These are phyloP conservation scores for Chlorodrepanis virens DNA, from an alignment of 2,113 vertebrate species.

Conservation along the genomic window DNA sequence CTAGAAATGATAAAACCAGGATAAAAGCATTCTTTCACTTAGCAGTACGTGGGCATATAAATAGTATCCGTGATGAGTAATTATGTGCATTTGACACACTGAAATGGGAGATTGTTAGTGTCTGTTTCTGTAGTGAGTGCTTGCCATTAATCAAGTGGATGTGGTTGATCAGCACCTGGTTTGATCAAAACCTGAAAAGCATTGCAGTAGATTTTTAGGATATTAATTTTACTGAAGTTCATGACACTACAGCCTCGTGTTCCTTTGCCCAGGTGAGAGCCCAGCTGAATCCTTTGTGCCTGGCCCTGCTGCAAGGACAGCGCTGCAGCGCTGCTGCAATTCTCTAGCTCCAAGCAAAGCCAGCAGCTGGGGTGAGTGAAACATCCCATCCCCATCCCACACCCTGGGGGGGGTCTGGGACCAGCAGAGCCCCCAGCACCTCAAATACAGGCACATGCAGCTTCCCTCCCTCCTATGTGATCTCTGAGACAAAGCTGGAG, in stretches of 20 bases:
- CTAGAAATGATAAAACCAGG: constrained; percentile 43
- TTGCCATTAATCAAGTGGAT: background rate
- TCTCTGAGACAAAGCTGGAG: background rate
- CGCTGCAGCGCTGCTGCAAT: background rate
- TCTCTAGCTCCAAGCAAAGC: accelerated
- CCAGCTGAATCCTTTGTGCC: accelerated
- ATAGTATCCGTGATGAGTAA: background rate
- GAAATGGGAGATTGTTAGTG: constrained; percentile 3
- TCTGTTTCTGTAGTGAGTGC: background rate
- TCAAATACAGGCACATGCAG: too few relatives aligned
- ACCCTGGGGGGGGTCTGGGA: background rate
- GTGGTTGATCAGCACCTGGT: background rate
- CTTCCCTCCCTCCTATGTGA: background rate
- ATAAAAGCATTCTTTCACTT: constrained; percentile 55
- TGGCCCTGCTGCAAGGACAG: background rate
- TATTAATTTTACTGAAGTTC: background rate
- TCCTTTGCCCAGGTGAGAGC: background rate
- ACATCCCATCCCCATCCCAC: accelerated
- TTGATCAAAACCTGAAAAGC: background rate
- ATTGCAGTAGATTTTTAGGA: background rate
- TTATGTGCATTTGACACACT: background rate
- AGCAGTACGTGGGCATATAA: constrained; percentile 20
- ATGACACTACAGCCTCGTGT: accelerated
- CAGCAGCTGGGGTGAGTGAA: accelerated
- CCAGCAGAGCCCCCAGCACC: background rate